Base-by-base conservation (phyloP, 2,113 vertebrate genomes). In the Alethe diademata region DNA sequence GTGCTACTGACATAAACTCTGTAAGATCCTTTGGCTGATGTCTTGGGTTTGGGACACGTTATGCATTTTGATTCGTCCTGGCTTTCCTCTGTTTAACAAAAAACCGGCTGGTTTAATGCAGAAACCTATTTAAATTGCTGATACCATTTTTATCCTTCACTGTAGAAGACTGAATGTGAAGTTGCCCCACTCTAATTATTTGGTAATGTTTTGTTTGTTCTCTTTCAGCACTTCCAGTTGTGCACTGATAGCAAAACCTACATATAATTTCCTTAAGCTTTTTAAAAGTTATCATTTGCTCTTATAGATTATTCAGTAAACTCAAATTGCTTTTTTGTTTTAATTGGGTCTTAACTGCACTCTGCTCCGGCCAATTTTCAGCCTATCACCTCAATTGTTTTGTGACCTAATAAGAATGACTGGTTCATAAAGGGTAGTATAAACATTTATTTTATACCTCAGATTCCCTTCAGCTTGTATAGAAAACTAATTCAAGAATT, bases 311-410 rank as follows among this genome's bases (percentile, higher is more conserved):
- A 86, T 83, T 61, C 66, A 51, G 66, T 78, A 79, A 92, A 91
- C 29, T 87, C 23, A 90, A 60, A 76, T 85, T 94, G 66, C 31
- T 88, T 96, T 95, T 95, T 70, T 91, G 35, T 79, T 91, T 90
- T 85, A 73, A 90, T 85, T 92, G 16, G 42, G 45, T 88, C 76
- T 95, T 87, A 79, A 61, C 70, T 97, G 18, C 33, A 33, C 82
- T 72, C 70, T 87, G n/a, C 62, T 79, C 57, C 47, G 47, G 58
- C 45, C 42, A 87, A 73, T 94, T 95, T 89, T 94, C 87, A 92
- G 36, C 62, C 70, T 91, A 81, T 42, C 86, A 50, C 25, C 33
- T 90, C 62, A 89, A 90, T 82, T 94, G 24, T 54, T 90, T 85
- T 54, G 47, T 87, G 48, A n/a, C 51, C 29, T 88, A 78, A 20